These are phyloP conservation scores for Drosophila meridionalis DNA, from an alignment of 2,888 invertebrate genomes.

Conservation along the genomic window DNA sequence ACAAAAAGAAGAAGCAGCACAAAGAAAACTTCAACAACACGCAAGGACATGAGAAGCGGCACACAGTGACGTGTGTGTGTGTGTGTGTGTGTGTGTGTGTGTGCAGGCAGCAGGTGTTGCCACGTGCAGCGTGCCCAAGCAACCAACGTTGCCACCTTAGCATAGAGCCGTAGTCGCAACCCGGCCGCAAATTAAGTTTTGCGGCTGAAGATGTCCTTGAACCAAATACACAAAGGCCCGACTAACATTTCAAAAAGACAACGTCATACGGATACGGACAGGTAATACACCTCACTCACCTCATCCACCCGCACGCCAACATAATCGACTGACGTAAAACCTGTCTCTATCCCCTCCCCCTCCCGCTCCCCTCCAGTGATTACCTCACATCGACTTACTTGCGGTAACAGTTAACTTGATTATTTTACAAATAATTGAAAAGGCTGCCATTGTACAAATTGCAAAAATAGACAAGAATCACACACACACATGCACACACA, in stretches of 20 bases:
- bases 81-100: slow-evolving; percentile 1
- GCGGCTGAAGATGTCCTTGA: slow-evolving; percentile 72
- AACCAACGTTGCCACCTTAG: slow-evolving; percentile 29
- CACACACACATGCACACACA: slow-evolving; percentile 16
- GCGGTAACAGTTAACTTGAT: slow-evolving; percentile 77
- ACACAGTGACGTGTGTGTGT: slow-evolving; percentile 41
- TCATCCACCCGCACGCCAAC: slow-evolving; percentile 6
- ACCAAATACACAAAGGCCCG: slow-evolving; percentile 60
- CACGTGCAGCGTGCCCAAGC: slow-evolving; percentile 35
- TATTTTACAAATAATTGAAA: slow-evolving; percentile 81
- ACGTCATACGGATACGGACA: slow-evolving; percentile 34
- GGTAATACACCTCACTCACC: slow-evolving; percentile 16
- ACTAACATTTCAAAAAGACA: slow-evolving; percentile 46
- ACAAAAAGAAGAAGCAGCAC: background rate
- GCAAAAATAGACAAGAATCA: slow-evolving; percentile 48
- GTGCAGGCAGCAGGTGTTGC: slow-evolving; percentile 69
- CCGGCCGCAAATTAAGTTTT: slow-evolving; percentile 71
- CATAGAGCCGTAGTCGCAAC: slow-evolving; percentile 39
- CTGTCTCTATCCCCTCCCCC: background rate
- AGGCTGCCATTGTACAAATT: slow-evolving; percentile 74
- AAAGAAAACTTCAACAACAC: slow-evolving; percentile 53
- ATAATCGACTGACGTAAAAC: slow-evolving; percentile 35
- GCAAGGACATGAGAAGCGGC: slow-evolving; percentile 61
- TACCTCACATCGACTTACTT: slow-evolving; percentile 37
- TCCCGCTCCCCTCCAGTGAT: background rate